phyloP scores from a whole-genome alignment of 2,113 vertebrate genomes.

The Ophthalmolycus amberensis region DNA sequence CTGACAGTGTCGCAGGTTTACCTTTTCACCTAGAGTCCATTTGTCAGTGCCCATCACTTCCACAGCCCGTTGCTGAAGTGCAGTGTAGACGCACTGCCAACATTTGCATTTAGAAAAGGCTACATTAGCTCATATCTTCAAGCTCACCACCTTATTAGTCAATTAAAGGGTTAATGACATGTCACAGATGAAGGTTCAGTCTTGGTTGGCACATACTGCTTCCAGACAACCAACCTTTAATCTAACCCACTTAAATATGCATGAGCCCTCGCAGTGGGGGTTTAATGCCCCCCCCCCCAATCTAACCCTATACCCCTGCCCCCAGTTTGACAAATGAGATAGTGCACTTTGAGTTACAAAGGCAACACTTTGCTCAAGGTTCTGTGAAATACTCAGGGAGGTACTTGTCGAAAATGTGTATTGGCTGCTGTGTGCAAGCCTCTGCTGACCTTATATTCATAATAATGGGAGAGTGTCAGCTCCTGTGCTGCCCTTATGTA shows the following conservation, averaged over 20 bases:
- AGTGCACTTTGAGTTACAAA: slow-evolving; percentile 45
- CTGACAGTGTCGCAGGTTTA: background rate
- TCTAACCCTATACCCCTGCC: slow-evolving; percentile 23
- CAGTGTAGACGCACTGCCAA: slow-evolving; percentile 3
- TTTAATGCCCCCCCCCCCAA: slow-evolving; percentile 61
- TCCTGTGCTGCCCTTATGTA: slow-evolving; percentile 20
- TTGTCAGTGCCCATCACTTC: slow-evolving; percentile 29
- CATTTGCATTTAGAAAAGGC: slow-evolving; percentile 53
- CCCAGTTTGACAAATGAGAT: slow-evolving; percentile 44
- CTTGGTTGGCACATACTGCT: slow-evolving; percentile 37
- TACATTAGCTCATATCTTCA: slow-evolving; percentile 47
- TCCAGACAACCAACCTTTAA: slow-evolving; percentile 65
- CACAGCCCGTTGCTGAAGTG: background rate
- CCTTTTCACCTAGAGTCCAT: slow-evolving; percentile 1
- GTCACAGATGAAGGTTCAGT: slow-evolving; percentile 58
- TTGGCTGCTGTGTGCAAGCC: slow-evolving; percentile 14
- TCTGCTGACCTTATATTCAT: slow-evolving; percentile 27
- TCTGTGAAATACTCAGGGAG: slow-evolving; percentile 38
- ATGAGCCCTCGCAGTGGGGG: slow-evolving; percentile 68
- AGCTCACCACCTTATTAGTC: slow-evolving; percentile 62
- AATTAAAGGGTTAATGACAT: slow-evolving; percentile 80
- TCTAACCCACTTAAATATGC: slow-evolving; percentile 78
- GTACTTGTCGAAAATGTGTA: slow-evolving; percentile 41
- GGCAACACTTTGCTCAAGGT: slow-evolving; percentile 49
- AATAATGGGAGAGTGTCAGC: background rate